phyloP scores from a whole-genome alignment of 2,113 vertebrate species.

The Azemiops feae region DNA sequence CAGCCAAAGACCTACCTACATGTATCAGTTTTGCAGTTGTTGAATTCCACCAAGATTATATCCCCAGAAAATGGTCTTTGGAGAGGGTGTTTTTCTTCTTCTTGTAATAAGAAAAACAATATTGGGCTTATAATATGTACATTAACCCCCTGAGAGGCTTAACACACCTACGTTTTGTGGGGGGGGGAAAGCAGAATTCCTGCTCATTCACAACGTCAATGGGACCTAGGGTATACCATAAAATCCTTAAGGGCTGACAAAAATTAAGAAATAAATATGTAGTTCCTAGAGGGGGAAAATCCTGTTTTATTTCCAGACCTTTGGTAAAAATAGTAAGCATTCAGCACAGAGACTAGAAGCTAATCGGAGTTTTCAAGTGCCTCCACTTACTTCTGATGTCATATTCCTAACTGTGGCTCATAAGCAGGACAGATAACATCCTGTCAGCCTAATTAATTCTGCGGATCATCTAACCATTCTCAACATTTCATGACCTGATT shows the following conservation, averaged over 20 bases:
- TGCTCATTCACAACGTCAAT: not conserved
- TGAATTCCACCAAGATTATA: not conserved
- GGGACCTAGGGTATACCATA: not conserved
- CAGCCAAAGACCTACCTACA: not conserved
- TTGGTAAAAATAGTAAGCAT: not conserved
- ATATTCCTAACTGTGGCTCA: constrained; percentile 15
- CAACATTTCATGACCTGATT: too few species aligned
- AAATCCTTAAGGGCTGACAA: not conserved
- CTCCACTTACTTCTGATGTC: not conserved
- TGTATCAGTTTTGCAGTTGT: not conserved
- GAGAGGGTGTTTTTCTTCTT: not conserved
- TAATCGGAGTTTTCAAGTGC: not conserved
- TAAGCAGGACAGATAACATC: constrained; percentile 22
- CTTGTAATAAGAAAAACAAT: not conserved
- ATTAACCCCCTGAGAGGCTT: not conserved
- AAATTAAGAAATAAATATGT: not conserved
- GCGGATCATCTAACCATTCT: not conserved
- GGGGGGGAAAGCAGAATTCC: not conserved
- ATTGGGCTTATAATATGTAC: not conserved
- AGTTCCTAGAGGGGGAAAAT: not conserved
- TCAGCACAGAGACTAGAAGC: not conserved
- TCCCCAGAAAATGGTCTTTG: not conserved
- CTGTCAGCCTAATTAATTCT: constrained; percentile 56
- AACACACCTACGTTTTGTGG: not conserved
- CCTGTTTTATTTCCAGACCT: not conserved